These are phyloP conservation scores for Nymphalis io DNA, from an alignment of 1,140 invertebrate genomes.

Conservation along the genomic window DNA sequence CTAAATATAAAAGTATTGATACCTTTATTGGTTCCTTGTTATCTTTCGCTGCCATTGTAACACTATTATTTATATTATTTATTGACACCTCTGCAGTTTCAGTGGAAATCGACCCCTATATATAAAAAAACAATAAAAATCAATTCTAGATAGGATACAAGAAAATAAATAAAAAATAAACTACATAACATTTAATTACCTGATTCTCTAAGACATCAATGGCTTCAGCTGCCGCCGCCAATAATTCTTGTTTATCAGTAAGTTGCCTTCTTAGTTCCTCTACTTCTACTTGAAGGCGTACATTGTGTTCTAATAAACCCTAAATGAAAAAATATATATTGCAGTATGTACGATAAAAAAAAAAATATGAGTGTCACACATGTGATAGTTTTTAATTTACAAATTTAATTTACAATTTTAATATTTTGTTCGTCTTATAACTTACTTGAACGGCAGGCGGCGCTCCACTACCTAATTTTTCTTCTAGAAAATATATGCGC, in stretches of 20 bases:
- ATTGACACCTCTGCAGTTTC: constrained; percentile 63
- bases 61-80: constrained; percentile 59
- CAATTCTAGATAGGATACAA: neutral
- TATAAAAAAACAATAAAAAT: constrained; percentile 26
- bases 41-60: constrained; percentile 45
- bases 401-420: no score
- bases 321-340: constrained; percentile 24
- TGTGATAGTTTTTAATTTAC: no score
- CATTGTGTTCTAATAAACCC: constrained; percentile 74
- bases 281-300: constrained; percentile 85
- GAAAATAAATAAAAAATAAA: neutral
- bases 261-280: constrained; percentile 90
- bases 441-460: constrained; percentile 84
- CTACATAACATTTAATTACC: constrained; percentile 39
- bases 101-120: constrained; percentile 66
- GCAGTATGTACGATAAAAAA: no score
- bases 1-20: neutral
- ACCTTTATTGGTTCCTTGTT: constrained; percentile 41
- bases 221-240: constrained; percentile 90
- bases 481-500: constrained; percentile 94
- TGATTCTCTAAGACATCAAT: constrained; percentile 87
- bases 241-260: constrained; percentile 89
- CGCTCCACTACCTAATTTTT: constrained; percentile 84
- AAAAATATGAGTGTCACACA: no score
- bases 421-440: neutral